Percentiles rank a stretch among this genome's conserved stretches.
Conservation (phyloP, 2,113 vertebrate genomes). For the Oreochromis spilurus region DNA sequence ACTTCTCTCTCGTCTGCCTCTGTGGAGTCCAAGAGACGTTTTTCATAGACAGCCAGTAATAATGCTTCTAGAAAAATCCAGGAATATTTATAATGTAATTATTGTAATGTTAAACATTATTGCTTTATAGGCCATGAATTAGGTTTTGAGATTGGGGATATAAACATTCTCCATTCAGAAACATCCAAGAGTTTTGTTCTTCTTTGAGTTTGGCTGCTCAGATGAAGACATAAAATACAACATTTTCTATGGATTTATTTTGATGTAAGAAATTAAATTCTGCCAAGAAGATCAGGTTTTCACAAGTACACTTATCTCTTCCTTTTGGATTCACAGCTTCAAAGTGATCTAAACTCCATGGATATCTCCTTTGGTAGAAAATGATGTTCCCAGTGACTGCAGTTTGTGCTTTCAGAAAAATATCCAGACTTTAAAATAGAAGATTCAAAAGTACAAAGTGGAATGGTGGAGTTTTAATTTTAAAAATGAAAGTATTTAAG, state of each 20-base stretch:
- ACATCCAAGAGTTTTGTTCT: neutral
- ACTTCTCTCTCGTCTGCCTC: slow-evolving; percentile 32
- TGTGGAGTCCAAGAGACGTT: neutral
- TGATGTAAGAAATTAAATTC: neutral
- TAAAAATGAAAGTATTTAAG: neutral
- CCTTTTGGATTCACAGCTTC: neutral
- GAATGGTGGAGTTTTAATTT: accelerated
- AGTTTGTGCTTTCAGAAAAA: neutral
- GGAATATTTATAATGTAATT: neutral
- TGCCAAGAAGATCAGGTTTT: neutral
- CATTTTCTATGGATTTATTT: neutral
- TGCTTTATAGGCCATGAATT: neutral
- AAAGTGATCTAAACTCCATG: neutral
- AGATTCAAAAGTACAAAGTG: neutral
- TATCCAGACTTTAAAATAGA: neutral
- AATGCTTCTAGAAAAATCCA: neutral
- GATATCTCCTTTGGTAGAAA: neutral
- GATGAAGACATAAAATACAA: neutral
- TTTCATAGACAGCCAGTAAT: neutral
- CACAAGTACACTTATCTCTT: neutral
- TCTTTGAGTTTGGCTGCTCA: neutral
- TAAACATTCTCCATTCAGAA: neutral
- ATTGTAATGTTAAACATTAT: neutral
- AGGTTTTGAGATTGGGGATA: neutral
- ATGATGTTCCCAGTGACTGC: neutral